Conservation (phyloP, 2,888 invertebrate genomes). For the Antheraea yamamai region DNA sequence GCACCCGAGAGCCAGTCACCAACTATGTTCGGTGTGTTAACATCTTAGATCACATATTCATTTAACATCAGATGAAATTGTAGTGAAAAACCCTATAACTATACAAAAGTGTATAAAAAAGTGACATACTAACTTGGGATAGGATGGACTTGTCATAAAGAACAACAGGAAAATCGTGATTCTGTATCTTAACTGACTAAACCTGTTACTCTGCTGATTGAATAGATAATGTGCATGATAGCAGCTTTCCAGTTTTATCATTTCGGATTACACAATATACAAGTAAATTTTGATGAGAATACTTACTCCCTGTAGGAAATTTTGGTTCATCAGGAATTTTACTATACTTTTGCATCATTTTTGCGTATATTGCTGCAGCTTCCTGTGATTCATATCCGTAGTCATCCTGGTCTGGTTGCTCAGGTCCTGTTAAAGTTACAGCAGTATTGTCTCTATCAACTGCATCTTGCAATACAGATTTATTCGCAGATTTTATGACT, state of each 20-base stretch:
- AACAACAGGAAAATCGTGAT: no score
- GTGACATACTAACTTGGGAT: no score
- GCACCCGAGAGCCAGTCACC: no score
- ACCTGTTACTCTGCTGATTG: neutral
- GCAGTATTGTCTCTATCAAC: slow-evolving; percentile 89
- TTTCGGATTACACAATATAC: neutral
- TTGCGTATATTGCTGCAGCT: slow-evolving; percentile 90
- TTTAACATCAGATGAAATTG: no score
- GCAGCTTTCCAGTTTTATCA: neutral
- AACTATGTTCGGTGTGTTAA: no score
- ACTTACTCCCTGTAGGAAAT: slow-evolving; percentile 80
- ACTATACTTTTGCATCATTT: slow-evolving; percentile 92
- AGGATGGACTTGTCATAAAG: no score
- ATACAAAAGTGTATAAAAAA: no score
- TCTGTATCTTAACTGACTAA: no score
- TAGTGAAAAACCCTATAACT: no score
- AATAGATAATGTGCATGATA: neutral
- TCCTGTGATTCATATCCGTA: slow-evolving; percentile 94
- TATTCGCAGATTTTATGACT: slow-evolving; percentile 94
- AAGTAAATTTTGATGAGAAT: neutral
- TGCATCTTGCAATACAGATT: slow-evolving; percentile 92
- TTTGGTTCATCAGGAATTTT: slow-evolving; percentile 87
- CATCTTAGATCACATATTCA: no score
- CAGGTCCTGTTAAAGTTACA: slow-evolving; percentile 87
- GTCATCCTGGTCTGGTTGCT: slow-evolving; percentile 94